A percentile compares a stretch with the other conserved stretches of the same genome.
Conservation (phyloP, 2,113 vertebrate species). For the Cyanoderma ruficeps region DNA sequence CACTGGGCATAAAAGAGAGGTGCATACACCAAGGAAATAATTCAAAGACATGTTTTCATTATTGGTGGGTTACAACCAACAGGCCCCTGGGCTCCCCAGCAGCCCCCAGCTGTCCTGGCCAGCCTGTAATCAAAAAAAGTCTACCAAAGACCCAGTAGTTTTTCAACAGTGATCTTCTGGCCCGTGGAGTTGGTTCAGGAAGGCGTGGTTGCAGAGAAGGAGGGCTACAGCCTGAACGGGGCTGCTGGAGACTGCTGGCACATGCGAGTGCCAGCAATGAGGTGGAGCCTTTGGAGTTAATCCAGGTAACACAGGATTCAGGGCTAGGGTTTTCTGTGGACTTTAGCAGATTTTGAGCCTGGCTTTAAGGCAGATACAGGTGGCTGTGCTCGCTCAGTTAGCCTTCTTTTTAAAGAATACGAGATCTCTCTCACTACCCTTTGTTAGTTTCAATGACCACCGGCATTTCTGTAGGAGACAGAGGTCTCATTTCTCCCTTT, state of each 20-base stretch:
- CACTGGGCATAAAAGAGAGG: background rate
- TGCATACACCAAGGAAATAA: background rate
- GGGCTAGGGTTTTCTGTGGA: background rate
- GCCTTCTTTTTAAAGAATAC: background rate
- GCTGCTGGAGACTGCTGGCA: background rate
- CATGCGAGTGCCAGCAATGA: accelerated
- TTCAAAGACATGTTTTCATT: background rate
- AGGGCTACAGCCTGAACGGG: background rate
- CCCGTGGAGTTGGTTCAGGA: background rate
- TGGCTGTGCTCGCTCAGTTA: background rate
- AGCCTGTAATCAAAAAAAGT: background rate
- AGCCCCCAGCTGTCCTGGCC: background rate
- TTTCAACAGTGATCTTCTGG: background rate
- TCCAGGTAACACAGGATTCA: background rate
- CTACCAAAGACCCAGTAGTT: background rate
- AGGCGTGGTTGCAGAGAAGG: accelerated
- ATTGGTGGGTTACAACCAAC: background rate
- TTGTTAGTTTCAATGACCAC: background rate
- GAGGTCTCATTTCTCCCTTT: background rate
- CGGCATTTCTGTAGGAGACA: background rate
- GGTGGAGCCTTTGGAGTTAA: background rate
- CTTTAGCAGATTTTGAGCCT: background rate
- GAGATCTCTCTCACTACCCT: accelerated
- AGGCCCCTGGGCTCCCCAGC: background rate
- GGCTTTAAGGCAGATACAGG: background rate